These are phyloP conservation scores for Lichenostomus cassidix DNA, from an alignment of 2,113 vertebrate genomes.

Conservation along the genomic window DNA sequence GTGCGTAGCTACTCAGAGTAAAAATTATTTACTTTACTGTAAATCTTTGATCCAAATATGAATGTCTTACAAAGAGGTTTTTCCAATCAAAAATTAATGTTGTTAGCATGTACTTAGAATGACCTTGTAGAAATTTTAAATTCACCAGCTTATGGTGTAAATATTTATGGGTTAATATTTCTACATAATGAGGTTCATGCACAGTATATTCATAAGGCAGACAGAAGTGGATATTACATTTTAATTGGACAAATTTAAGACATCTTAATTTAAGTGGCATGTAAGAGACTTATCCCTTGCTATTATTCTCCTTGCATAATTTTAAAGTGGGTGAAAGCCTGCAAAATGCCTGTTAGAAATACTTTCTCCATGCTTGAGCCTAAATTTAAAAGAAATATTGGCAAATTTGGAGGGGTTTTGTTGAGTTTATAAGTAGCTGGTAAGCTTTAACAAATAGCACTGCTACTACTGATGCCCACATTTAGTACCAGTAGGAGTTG, in stretches of 20 bases:
- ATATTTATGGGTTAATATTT: background rate
- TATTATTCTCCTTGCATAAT: background rate
- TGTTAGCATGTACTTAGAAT: background rate
- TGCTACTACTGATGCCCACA: background rate
- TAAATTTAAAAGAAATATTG: background rate
- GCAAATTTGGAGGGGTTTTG: background rate
- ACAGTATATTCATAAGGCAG: background rate
- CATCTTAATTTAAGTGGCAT: background rate
- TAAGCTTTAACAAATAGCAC: background rate
- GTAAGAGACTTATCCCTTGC: background rate
- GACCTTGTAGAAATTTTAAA: background rate
- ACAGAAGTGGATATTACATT: background rate
- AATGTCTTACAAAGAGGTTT: background rate
- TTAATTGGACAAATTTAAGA: background rate
- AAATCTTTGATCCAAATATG: background rate
- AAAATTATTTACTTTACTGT: rapidly evolving
- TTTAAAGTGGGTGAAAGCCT: background rate
- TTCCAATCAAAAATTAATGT: background rate
- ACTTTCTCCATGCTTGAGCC: background rate
- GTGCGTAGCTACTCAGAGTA: background rate
- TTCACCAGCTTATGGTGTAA: background rate
- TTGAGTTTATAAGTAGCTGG: background rate
- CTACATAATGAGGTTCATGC: background rate
- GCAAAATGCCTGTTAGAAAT: background rate
- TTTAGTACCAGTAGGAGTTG: background rate